Evolutionary conservation across 2,888 invertebrate species (phyloP).

Genomic region (Acanthosepion esculentum): DNA sequence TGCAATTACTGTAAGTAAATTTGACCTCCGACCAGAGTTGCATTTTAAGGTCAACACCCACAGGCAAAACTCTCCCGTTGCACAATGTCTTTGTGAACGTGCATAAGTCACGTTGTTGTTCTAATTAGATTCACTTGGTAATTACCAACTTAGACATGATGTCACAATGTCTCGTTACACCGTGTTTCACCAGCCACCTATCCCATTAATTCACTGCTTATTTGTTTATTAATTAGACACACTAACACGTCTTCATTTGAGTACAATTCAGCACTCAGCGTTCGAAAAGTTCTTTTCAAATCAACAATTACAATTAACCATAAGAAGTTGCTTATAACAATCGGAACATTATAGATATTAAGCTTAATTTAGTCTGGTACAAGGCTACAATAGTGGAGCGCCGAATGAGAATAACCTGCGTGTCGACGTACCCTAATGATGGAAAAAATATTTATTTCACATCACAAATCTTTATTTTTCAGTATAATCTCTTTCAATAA

Average conservation of each 20-base stretch:
- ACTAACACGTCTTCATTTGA: not conserved
- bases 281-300: too few species aligned
- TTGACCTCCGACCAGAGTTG: not conserved
- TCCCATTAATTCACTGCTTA: not conserved
- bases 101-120: not conserved
- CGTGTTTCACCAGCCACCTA: not conserved
- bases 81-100: not conserved
- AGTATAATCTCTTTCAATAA: too few species aligned
- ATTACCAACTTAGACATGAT: not conserved
- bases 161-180: not conserved
- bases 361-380: not conserved
- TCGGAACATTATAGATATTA: too few species aligned
- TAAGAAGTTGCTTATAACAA: too few species aligned
- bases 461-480: too few species aligned
- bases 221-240: not conserved
- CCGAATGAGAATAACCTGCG: not conserved
- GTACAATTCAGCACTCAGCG: not conserved
- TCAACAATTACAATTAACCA: too few species aligned
- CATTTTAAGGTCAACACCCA: not conserved
- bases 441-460: too few species aligned
- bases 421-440: too few species aligned
- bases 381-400: not conserved
- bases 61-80: not conserved
- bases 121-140: not conserved
- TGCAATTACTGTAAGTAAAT: not conserved